These are phyloP conservation scores for Pteropus alecto DNA, from an alignment of 2,113 vertebrate genomes.

Conservation along the genomic window DNA sequence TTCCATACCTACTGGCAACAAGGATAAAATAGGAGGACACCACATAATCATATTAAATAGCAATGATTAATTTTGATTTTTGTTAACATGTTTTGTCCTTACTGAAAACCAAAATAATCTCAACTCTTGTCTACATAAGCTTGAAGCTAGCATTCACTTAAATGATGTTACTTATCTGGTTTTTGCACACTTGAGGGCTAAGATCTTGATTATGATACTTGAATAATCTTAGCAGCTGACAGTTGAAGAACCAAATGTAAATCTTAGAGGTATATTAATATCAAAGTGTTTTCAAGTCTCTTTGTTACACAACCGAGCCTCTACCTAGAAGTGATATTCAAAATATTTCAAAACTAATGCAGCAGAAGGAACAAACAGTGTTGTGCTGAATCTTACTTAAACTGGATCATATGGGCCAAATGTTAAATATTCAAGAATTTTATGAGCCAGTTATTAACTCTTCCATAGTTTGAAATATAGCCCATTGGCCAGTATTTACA, in stretches of 20 bases:
- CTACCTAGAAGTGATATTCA: not conserved
- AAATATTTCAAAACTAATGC: not conserved
- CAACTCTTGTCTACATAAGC: not conserved
- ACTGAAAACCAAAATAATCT: not conserved
- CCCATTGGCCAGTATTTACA: not conserved
- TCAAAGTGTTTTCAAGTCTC: not conserved
- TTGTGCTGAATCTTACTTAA: not conserved
- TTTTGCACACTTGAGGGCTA: not conserved
- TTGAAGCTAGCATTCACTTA: not conserved
- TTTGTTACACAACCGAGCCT: not conserved
- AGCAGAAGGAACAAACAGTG: not conserved
- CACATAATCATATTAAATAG: not conserved
- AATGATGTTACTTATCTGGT: not conserved
- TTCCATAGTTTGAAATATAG: not conserved
- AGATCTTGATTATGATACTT: not conserved
- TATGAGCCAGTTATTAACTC: not conserved
- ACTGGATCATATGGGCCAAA: not conserved
- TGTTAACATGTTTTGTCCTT: not conserved
- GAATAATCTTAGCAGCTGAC: not conserved
- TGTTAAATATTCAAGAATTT: not conserved
- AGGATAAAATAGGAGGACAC: not conserved
- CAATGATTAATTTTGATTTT: not conserved
- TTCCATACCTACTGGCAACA: not conserved
- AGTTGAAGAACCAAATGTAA: not conserved
- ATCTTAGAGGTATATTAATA: not conserved